Evolutionary conservation across 2,113 vertebrate genomes (phyloP).

Genomic region (Mola mola): DNA sequence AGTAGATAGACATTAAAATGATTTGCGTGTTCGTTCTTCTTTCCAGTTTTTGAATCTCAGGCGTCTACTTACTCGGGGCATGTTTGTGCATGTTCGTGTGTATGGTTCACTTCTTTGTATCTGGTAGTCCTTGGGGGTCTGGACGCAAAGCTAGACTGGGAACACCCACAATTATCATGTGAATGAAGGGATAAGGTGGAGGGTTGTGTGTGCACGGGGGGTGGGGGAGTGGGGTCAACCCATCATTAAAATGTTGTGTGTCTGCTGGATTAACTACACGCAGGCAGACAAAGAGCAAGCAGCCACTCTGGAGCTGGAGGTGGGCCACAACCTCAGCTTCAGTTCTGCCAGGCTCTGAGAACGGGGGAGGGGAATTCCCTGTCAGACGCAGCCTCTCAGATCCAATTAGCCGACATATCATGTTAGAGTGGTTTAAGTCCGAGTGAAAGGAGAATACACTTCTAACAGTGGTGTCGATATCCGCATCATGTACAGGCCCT

Average conservation of each 20-base stretch:
- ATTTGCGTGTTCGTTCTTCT: too few relatives aligned
- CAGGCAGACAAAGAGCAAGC: slow-evolving; percentile 63
- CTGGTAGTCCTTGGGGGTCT: background rate
- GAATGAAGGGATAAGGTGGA: slow-evolving; percentile 34
- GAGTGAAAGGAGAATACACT: background rate
- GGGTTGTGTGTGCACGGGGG: slow-evolving; percentile 2
- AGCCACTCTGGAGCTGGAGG: slow-evolving; percentile 21
- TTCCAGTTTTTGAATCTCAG: too few relatives aligned
- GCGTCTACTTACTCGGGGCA: too few relatives aligned
- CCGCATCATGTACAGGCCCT: background rate
- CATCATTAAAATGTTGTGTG: too few relatives aligned
- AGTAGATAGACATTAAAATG: background rate
- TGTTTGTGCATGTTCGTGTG: background rate
- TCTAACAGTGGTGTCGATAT: background rate
- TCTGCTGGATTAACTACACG: slow-evolving; percentile 31
- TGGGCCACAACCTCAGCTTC: slow-evolving; percentile 20
- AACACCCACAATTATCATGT: slow-evolving; percentile 64
- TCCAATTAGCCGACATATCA: slow-evolving; percentile 28
- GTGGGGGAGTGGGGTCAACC: background rate
- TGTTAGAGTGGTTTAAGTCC: background rate
- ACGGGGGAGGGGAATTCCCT: slow-evolving; percentile 39
- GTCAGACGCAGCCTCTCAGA: slow-evolving; percentile 29
- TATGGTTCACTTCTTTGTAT: slow-evolving; percentile 17
- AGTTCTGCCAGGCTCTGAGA: slow-evolving; percentile 1
- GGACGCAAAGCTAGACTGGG: slow-evolving; percentile 30